Conservation (phyloP, 1,140 invertebrate genomes). For the Anthonomus grandis region DNA sequence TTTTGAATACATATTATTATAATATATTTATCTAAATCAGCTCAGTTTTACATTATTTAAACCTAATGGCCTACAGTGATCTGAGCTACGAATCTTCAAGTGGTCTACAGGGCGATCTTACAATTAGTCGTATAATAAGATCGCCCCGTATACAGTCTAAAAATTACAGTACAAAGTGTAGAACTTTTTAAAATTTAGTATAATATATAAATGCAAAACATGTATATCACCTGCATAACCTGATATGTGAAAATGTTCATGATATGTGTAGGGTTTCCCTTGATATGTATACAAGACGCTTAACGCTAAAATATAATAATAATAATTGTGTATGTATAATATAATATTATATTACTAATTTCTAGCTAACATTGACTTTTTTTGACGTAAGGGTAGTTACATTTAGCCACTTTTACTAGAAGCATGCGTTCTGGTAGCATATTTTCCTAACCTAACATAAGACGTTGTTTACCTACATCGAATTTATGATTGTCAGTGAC, state of each 20-base stretch:
- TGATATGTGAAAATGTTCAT: neutral
- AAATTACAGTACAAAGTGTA: too few relatives aligned
- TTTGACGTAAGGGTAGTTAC: neutral
- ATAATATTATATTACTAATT: neutral
- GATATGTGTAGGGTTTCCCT: neutral
- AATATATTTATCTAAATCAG: too few relatives aligned
- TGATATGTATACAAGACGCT: neutral
- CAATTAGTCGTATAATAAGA: too few relatives aligned
- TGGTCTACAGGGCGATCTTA: too few relatives aligned
- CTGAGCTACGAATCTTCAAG: too few relatives aligned
- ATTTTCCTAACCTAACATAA: conserved; percentile 43
- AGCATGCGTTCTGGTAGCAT: conserved; percentile 38
- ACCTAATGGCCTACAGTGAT: too few relatives aligned
- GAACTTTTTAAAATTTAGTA: too few relatives aligned
- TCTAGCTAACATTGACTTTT: neutral
- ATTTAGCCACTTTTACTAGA: conserved; percentile 11
- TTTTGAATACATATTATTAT: too few relatives aligned
- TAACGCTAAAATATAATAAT: neutral
- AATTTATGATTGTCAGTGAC: conserved; percentile 46
- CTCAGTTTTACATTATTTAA: too few relatives aligned
- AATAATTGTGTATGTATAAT: neutral
- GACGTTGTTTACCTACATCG: conserved; percentile 36
- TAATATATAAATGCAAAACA: too few relatives aligned
- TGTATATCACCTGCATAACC: too few relatives aligned
- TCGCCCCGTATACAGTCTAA: too few relatives aligned